These are phyloP conservation scores for Oncorhynchus tshawytscha DNA, from an alignment of 2,113 vertebrate species.

Conservation along the genomic window DNA sequence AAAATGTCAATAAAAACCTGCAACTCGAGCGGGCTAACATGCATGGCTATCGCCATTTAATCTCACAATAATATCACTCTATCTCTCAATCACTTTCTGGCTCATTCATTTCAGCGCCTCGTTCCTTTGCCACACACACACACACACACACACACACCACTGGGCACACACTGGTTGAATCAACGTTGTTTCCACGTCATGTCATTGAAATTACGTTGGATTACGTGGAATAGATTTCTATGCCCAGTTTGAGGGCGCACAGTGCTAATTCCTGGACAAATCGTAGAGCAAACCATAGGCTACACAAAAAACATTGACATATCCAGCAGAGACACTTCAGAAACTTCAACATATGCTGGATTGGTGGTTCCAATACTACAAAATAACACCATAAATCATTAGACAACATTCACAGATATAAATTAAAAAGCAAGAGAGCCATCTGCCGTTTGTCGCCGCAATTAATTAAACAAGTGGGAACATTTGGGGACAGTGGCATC, in stretches of 20 bases:
- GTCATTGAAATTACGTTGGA: not conserved
- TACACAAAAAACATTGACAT: no score
- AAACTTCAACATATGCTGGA: not conserved
- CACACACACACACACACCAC: no score
- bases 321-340: not conserved
- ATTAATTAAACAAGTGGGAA: conserved; percentile 78
- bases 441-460: conserved; percentile 92
- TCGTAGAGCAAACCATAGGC: no score
- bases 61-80: no score
- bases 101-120: no score
- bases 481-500: conserved; percentile 8
- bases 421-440: conserved; percentile 97
- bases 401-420: conserved; percentile 38
- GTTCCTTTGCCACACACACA: no score
- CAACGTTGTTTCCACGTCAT: not conserved
- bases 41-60: not conserved
- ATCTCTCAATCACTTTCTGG: no score
- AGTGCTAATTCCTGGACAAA: not conserved
- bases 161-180: not conserved
- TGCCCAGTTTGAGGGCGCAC: not conserved
- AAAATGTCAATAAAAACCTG: no score
- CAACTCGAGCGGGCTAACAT: no score
- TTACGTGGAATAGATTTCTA: not conserved
- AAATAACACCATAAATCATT: no score
- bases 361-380: no score